phyloP scores from a whole-genome alignment of 2,888 invertebrate species.

The Nowickia ferox region DNA sequence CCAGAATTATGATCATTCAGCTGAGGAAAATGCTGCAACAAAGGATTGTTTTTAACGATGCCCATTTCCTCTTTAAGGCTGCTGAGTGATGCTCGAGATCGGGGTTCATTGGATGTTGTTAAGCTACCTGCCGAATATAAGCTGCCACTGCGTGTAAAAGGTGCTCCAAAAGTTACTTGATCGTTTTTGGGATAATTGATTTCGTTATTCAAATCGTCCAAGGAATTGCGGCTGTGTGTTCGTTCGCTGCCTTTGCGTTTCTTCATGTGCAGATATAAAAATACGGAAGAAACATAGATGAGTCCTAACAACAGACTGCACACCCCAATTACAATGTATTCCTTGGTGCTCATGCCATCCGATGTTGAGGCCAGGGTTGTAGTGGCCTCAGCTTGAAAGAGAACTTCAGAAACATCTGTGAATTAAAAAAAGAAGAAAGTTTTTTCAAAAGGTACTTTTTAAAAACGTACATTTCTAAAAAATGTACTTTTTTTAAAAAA shows the following conservation, averaged over 20 bases:
- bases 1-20: conserved; percentile 84
- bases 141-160: conserved; percentile 82
- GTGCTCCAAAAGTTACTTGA: conserved; percentile 82
- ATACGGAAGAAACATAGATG: conserved; percentile 93
- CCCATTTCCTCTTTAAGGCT: conserved; percentile 86
- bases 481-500: neutral
- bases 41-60: conserved; percentile 91
- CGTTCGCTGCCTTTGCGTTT: conserved; percentile 84
- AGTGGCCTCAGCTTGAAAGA: conserved; percentile 88
- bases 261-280: conserved; percentile 91
- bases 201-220: conserved; percentile 81
- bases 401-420: conserved; percentile 91
- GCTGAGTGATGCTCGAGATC: conserved; percentile 77
- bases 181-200: conserved; percentile 84
- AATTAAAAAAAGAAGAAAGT: neutral
- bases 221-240: conserved; percentile 79
- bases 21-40: conserved; percentile 86
- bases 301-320: conserved; percentile 93
- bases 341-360: conserved; percentile 88
- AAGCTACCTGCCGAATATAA: conserved; percentile 80
- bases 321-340: conserved; percentile 92
- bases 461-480: neutral
- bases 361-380: conserved; percentile 85
- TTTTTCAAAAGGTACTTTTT: no score
- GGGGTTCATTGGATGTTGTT: conserved; percentile 77